Evolutionary conservation across 2,888 invertebrate species (phyloP).

Genomic region (Ferrisia virgata): DNA sequence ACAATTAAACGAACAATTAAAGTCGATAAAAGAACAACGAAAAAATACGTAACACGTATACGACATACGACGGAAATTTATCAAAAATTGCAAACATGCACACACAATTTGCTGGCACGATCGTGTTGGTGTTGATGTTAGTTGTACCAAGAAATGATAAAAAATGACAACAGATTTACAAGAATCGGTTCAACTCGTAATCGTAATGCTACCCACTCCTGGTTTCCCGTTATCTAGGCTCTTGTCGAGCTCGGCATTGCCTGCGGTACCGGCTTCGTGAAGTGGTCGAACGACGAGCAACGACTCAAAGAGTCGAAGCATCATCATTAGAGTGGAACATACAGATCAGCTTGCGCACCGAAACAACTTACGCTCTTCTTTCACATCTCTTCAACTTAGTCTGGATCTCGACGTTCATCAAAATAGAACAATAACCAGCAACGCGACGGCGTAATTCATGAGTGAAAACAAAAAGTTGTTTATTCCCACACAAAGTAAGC

Average conservation of each 20-base stretch:
- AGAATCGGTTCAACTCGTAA: neutral
- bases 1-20: constrained; percentile 5
- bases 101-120: neutral
- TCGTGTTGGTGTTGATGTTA: neutral
- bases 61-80: neutral
- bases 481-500: neutral
- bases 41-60: neutral
- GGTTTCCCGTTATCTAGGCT: neutral
- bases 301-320: neutral
- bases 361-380: too few species aligned
- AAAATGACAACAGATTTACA: constrained; percentile 25
- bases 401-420: neutral
- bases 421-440: constrained; percentile 7
- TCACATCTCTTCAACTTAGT: neutral
- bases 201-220: constrained; percentile 27
- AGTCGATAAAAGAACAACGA: neutral
- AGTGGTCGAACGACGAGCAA: neutral
- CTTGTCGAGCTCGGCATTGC: neutral
- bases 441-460: neutral
- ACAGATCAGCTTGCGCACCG: neutral
- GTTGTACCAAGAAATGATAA: neutral
- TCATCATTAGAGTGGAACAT: constrained; percentile 2
- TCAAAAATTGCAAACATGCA: neutral
- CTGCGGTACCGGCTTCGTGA: neutral
- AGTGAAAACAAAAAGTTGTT: neutral